These are phyloP conservation scores for Buathra laborator DNA, from an alignment of 2,888 invertebrate genomes.

Conservation along the genomic window DNA sequence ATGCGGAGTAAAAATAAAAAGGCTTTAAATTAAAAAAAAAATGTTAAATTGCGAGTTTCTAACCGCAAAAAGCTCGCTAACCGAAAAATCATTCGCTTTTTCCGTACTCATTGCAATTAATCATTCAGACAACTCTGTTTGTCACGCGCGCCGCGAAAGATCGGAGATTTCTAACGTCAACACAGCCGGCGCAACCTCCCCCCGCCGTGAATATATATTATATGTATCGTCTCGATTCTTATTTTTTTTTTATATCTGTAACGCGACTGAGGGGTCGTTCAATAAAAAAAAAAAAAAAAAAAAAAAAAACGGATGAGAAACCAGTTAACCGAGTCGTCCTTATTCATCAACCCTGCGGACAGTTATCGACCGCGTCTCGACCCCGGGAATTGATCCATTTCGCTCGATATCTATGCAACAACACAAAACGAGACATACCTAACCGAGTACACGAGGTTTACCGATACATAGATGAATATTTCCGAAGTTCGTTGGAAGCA, in stretches of 20 bases:
- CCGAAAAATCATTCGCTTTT: neutral
- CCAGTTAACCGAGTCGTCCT: conserved; percentile 14
- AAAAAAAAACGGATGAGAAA: neutral
- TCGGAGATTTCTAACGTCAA: conserved; percentile 19
- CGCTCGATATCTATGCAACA: neutral
- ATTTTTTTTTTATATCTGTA: neutral
- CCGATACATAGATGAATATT: too few species aligned
- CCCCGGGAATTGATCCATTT: neutral
- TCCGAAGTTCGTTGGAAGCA: neutral
- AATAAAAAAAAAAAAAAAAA: neutral
- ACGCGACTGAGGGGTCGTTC: neutral
- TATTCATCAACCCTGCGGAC: conserved; percentile 5
- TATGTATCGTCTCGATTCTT: neutral
- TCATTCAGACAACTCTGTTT: conserved; percentile 32
- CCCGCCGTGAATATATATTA: neutral
- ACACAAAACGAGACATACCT: neutral
- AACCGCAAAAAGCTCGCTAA: neutral
- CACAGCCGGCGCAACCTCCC: neutral
- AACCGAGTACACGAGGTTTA: neutral
- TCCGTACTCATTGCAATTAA: conserved; percentile 19
- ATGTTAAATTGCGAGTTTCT: neutral
- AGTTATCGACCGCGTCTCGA: conserved; percentile 4
- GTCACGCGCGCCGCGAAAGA: conserved; percentile 27
- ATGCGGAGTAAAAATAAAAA: too few species aligned
- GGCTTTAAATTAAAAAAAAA: neutral